Percentiles rank a stretch among this genome's conserved stretches.
Evolutionary conservation across 2,888 invertebrate species (phyloP).

Genomic region (Scotopteryx bipunctaria): DNA sequence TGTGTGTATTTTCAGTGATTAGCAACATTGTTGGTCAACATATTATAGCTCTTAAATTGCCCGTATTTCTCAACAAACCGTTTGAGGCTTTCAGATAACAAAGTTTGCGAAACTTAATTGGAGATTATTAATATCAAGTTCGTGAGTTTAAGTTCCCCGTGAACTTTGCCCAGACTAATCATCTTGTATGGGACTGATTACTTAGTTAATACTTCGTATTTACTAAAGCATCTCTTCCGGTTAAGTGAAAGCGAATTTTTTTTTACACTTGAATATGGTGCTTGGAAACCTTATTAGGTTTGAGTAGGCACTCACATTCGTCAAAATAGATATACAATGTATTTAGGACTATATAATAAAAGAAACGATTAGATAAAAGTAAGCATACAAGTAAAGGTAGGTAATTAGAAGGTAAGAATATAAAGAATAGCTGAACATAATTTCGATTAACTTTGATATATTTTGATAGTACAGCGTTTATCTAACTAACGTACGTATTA

Average conservation of each 20-base stretch:
- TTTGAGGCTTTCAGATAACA: conserved; percentile 55
- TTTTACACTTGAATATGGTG: not conserved
- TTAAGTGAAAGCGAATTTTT: not conserved
- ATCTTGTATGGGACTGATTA: conserved; percentile 40
- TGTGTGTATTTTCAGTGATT: not conserved
- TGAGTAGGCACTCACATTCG: no score
- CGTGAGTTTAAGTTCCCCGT: conserved; percentile 52
- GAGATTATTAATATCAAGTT: conserved; percentile 67
- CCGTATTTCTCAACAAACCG: conserved; percentile 32
- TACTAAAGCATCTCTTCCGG: conserved; percentile 8
- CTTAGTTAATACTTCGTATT: conserved; percentile 26
- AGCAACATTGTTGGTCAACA: not conserved
- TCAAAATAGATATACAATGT: no score
- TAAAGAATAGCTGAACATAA: no score
- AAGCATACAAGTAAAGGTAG: no score
- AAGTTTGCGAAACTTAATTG: conserved; percentile 59
- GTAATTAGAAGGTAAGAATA: no score
- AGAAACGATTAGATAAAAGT: no score
- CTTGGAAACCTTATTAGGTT: no score
- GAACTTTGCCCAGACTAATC: conserved; percentile 59
- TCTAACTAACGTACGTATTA: no score
- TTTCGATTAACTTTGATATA: no score
- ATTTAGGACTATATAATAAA: no score
- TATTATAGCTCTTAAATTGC: conserved; percentile 1
- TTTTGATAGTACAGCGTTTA: no score